Evolutionary conservation across 2,888 invertebrate species (phyloP), one percentile per base, ranked within the genome.

Genomic region (Melitaea athalia): DNA sequence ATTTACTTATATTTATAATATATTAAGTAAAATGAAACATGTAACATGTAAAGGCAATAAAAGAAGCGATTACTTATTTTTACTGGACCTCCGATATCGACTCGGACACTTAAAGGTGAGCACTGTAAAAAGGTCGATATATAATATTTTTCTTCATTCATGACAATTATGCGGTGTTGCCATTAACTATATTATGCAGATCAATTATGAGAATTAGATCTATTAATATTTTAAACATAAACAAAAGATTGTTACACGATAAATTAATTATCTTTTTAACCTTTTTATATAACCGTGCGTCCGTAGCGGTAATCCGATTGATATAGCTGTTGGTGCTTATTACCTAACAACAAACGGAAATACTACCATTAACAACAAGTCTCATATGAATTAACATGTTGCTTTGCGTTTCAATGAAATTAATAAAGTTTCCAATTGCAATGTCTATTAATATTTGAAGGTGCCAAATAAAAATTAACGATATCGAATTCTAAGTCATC

Each of bases 151-250:
- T 85, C 77, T 81, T 70, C 69, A 72, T 76, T 76, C 82, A 81
- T 79, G 70, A 79, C 81, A 85, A 86, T 86, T 86, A 86, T 83
- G 84, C 85, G 82, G 84, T 76, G 76, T 79, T 79, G 74, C 76
- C 79, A 80, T 77, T 81, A 77, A 70, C 77, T 73, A 79, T 75
- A 24, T 24, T 24, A 66, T 55, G 76, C 77, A 79, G 71, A 78
- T 71, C 81, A 86, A 87, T 89, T 89, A 88, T 83, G 82, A 77
- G 81, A 86, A 87, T 89, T 87, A 86, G 82, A 83, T 68, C 79
- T 76, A 85, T 85, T 83, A 79, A 72, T 62, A 67, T 70, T 64
- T 75, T 67, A 71, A 70, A 70, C 72, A 75, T 71, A 71, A 72
- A 69, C 53, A 69, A 70, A 68, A 74, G 71, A 75, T 68, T 72